Percentiles rank a stretch among this genome's conserved stretches.
Conservation (phyloP, 1,140 invertebrate genomes). For the Prorops nasuta region DNA sequence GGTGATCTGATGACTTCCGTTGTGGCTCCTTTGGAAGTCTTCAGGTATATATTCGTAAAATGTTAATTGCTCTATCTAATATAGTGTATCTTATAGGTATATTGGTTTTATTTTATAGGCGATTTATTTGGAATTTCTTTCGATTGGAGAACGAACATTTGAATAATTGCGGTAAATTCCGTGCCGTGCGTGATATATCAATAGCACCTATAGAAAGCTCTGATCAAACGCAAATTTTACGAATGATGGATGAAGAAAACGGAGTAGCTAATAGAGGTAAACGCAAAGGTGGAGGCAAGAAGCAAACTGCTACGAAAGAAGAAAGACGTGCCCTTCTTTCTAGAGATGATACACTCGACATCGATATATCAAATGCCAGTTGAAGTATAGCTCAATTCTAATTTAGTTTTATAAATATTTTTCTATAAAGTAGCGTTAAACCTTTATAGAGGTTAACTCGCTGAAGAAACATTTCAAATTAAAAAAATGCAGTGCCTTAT, state of each 20-base stretch:
- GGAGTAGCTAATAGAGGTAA: conserved; percentile 77
- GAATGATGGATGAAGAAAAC: conserved; percentile 95
- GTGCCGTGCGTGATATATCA: conserved; percentile 97
- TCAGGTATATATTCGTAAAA: conserved; percentile 69
- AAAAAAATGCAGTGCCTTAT: not conserved
- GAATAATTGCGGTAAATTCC: conserved; percentile 99
- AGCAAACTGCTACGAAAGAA: conserved; percentile 48
- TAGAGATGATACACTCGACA: conserved; percentile 59
- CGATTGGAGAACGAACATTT: conserved; percentile 99
- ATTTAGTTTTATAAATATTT: not conserved
- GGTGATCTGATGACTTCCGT: conserved; percentile 86
- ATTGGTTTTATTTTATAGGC: conserved; percentile 63
- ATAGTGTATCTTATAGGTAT: too few species aligned
- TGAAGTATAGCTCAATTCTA: conserved; percentile 25
- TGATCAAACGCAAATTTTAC: conserved; percentile 84
- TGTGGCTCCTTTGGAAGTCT: conserved; percentile 90
- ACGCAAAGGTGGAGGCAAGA: conserved; percentile 57
- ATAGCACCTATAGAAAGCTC: conserved; percentile 94
- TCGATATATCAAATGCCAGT: conserved; percentile 51
- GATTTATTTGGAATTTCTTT: conserved; percentile 99
- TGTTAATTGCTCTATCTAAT: too few species aligned
- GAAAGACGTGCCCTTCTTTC: conserved; percentile 57
- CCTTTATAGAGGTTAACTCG: not conserved
- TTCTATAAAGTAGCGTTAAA: not conserved
- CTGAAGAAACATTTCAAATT: not conserved